These are phyloP conservation scores for Pelvicachromis taeniatus DNA, from an alignment of 2,113 vertebrate species.

Conservation along the genomic window DNA sequence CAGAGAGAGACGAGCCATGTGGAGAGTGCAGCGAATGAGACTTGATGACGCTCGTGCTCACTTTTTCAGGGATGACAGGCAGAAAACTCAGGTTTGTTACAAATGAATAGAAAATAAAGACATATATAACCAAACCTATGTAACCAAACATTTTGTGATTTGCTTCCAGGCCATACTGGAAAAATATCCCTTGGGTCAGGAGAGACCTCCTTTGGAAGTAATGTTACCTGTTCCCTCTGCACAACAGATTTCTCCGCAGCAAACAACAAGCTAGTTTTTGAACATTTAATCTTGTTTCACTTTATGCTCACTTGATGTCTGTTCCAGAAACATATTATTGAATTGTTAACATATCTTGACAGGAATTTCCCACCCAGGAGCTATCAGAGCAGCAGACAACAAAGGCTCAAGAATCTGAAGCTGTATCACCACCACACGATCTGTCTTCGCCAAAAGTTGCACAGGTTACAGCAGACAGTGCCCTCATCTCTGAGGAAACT, in stretches of 20 bases:
- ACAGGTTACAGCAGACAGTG: not conserved
- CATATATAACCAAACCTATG: not conserved
- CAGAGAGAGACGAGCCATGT: slow-evolving; percentile 84
- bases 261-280: not conserved
- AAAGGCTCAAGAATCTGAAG: not conserved
- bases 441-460: not conserved
- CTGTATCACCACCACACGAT: not conserved
- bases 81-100: slow-evolving; percentile 72
- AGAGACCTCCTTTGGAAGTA: slow-evolving; percentile 50
- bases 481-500: slow-evolving; percentile 35
- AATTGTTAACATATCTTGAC: not conserved
- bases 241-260: not conserved
- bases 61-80: slow-evolving; percentile 79
- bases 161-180: slow-evolving; percentile 71
- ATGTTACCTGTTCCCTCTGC: slow-evolving; percentile 16
- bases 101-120: not conserved
- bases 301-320: not conserved
- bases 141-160: not conserved
- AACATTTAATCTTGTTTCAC: not conserved
- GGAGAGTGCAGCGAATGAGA: slow-evolving; percentile 85
- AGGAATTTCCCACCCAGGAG: slow-evolving; percentile 11
- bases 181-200: slow-evolving; percentile 66
- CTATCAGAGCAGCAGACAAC: slow-evolving; percentile 2
- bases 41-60: slow-evolving; percentile 75
- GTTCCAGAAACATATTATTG: not conserved